Base-by-base conservation (phyloP, 2,888 invertebrate genomes). In the Ichneumoninae sp. region DNA sequence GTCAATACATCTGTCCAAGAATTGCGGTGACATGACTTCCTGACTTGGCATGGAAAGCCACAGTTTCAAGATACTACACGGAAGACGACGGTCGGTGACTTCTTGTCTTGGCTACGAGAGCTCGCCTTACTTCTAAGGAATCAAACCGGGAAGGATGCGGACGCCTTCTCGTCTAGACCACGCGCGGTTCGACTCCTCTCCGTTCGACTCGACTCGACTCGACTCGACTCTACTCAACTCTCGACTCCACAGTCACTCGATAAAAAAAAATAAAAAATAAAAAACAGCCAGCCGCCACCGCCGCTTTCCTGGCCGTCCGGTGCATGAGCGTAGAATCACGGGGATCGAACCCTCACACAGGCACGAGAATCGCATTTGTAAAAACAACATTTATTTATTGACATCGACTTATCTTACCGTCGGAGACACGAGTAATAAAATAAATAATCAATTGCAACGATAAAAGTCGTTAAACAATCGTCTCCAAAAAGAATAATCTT, bases 171-270 rank as follows among this genome's bases (percentile, higher is more conserved):
- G 91, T 90, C 90, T 89, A 91, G 88, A 90, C 88, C 87, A 78
- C 84, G 84, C 82, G 76, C 89, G 87, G 87, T 90, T 85, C 89
- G 89, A 87, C 88, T 84, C 77, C 81, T 68, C 83, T 69, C 81
- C 73, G 77, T 81, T 87, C 87, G 73, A 85, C 81, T 85, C 87
- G 81, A 81, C 70, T 52, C 26, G 26, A 22, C 22, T 22, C 79
- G 79, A 76, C 77, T 66, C 81, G 80, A 80, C 85, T 85, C 88
- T 85, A 89, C 88, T 88, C 89, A 86, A 89, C 89, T 90, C 90
- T 89, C 90, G 88, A 89, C 90, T 90, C 89, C 87, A 88, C 89
- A 88, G 91, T 91, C 91, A 90, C 89, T 91, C 91, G 91, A 91
- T 90, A 90, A 91, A 91, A 91, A 90, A 75, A 19, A 5, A 65